Evolutionary conservation across 2,113 vertebrate genomes (phyloP).

Genomic region (Macroglossus sobrinus): DNA sequence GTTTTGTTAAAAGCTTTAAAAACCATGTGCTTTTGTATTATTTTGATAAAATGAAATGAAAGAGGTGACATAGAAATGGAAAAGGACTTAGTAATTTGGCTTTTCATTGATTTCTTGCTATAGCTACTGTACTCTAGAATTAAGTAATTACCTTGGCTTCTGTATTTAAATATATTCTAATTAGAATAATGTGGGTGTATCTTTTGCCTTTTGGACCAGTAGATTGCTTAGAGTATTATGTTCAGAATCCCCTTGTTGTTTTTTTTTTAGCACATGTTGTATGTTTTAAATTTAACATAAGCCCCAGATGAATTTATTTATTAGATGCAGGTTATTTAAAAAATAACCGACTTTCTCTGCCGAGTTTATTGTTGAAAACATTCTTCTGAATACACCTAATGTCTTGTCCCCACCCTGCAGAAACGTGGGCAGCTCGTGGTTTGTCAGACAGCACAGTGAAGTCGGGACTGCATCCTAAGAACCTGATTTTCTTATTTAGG

Average conservation of each 20-base stretch:
- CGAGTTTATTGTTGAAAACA: background rate
- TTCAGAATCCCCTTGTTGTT: background rate
- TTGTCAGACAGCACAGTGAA: background rate
- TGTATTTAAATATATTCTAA: background rate
- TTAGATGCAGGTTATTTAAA: background rate
- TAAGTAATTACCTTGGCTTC: background rate
- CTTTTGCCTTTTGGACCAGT: background rate
- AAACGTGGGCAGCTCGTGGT: background rate
- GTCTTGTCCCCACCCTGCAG: background rate
- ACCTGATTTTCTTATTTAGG: background rate
- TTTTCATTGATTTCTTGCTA: background rate
- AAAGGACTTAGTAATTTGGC: background rate
- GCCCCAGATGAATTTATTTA: background rate
- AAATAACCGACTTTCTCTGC: background rate
- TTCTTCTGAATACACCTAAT: background rate
- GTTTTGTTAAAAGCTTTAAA: background rate
- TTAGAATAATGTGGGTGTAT: background rate
- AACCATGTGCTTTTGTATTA: background rate
- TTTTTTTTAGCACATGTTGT: background rate
- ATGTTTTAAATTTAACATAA: background rate
- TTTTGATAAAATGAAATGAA: background rate
- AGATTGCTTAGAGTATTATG: background rate
- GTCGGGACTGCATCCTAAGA: background rate
- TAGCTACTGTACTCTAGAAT: background rate
- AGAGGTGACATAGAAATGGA: background rate